Evolutionary conservation across 2,113 vertebrate species (phyloP).

Genomic region (Dryoscopus gambensis): DNA sequence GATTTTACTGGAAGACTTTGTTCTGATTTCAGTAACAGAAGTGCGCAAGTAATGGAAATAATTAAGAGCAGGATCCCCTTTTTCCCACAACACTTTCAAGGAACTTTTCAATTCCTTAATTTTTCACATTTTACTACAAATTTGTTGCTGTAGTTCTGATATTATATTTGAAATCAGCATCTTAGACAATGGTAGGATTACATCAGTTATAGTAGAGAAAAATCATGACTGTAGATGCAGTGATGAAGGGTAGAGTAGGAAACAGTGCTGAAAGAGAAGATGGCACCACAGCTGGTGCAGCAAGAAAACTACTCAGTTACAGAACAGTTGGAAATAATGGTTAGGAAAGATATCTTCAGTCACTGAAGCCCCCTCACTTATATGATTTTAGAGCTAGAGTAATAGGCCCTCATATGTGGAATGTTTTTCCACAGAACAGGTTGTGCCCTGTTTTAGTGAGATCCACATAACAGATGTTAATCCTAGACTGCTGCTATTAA

Average conservation of each 20-base stretch:
- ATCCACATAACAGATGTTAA: not conserved
- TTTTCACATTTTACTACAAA: not conserved
- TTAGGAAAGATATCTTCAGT: not conserved
- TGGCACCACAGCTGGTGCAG: not conserved
- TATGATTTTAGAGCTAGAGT: not conserved
- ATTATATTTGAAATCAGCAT: not conserved
- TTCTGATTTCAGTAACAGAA: slow-evolving; percentile 37
- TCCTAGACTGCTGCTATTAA: not conserved
- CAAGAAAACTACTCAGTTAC: not conserved
- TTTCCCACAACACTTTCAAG: not conserved
- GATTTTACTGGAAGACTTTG: slow-evolving; percentile 41
- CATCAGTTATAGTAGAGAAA: not conserved
- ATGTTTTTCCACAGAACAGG: not conserved
- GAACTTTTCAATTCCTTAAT: not conserved
- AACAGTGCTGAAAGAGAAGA: not conserved
- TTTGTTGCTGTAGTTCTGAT: not conserved
- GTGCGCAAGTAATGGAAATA: not conserved
- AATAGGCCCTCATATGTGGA: not conserved
- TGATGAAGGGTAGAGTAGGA: not conserved
- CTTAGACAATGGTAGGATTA: not conserved
- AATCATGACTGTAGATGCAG: not conserved
- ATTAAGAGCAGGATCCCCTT: not conserved
- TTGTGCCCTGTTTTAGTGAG: not conserved
- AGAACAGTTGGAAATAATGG: not conserved
- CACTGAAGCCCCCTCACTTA: not conserved